Conservation (phyloP, 2,797 vertebrate species). For the Thripadectes ignobilis region DNA sequence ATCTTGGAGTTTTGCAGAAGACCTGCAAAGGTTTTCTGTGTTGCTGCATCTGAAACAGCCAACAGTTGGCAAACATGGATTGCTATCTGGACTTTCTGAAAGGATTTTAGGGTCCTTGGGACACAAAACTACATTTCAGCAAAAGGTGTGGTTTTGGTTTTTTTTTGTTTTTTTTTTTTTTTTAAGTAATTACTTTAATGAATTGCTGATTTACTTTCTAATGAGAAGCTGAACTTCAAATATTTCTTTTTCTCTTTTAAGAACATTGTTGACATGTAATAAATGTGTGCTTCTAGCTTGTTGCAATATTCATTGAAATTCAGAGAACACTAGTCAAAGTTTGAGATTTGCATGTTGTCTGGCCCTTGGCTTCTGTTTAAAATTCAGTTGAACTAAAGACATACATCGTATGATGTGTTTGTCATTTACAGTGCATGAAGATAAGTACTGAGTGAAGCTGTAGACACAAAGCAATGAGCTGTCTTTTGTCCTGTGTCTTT, state of each 20-base stretch:
- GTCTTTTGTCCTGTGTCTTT: not conserved
- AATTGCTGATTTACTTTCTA: not conserved
- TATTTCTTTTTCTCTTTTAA: not conserved
- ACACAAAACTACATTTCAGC: not conserved
- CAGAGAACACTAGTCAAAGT: not conserved
- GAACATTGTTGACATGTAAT: accelerated
- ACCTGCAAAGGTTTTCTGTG: not conserved
- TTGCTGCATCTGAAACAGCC: not conserved
- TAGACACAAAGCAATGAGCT: not conserved
- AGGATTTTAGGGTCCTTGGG: not conserved
- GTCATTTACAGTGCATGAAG: not conserved
- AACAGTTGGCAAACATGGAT: not conserved
- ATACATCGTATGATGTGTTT: not conserved
- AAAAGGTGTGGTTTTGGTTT: too few species aligned
- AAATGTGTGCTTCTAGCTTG: not conserved
- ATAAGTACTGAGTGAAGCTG: not conserved
- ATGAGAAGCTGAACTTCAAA: not conserved
- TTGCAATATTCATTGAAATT: not conserved
- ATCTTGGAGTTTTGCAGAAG: not conserved
- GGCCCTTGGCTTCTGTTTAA: not conserved
- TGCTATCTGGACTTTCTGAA: not conserved
- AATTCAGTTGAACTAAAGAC: not conserved
- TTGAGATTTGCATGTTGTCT: not conserved
- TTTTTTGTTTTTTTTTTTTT: too few species aligned
- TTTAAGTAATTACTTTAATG: not conserved